phyloP scores from a whole-genome alignment of 2,888 invertebrate species.

The Cephus sareptanus region DNA sequence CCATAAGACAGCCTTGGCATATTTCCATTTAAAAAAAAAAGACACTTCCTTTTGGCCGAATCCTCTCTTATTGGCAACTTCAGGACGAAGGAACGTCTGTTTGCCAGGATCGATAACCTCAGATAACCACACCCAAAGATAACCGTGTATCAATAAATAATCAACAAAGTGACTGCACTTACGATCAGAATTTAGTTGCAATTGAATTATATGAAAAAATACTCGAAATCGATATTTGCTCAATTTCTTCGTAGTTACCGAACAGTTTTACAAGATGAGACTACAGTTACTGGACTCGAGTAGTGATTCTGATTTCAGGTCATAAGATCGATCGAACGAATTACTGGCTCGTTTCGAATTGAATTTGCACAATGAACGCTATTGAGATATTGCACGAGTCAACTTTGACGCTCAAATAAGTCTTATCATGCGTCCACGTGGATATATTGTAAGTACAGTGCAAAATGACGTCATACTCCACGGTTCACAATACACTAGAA shows the following conservation, averaged over 20 bases:
- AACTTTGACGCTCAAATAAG: background rate
- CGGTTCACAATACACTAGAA: background rate
- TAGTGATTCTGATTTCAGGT: background rate
- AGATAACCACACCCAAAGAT: background rate
- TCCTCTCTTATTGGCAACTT: background rate
- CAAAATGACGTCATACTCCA: background rate
- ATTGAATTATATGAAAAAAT: background rate
- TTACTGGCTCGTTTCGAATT: background rate
- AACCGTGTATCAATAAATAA: background rate
- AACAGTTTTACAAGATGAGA: background rate
- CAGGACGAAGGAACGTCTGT: background rate
- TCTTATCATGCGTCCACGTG: background rate
- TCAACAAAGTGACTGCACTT: background rate
- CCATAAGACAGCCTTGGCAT: background rate
- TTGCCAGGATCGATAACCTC: background rate
- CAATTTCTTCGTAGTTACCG: background rate
- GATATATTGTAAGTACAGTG: background rate
- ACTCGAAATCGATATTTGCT: background rate
- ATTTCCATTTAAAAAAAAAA: background rate
- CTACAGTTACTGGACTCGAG: background rate
- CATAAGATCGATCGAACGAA: background rate
- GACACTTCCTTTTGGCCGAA: background rate
- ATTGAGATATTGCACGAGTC: background rate
- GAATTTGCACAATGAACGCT: background rate
- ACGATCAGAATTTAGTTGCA: background rate